Evolutionary conservation across 1,140 invertebrate species (phyloP), one percentile per base, ranked within the genome.

Genomic region (Orchesella cincta): DNA sequence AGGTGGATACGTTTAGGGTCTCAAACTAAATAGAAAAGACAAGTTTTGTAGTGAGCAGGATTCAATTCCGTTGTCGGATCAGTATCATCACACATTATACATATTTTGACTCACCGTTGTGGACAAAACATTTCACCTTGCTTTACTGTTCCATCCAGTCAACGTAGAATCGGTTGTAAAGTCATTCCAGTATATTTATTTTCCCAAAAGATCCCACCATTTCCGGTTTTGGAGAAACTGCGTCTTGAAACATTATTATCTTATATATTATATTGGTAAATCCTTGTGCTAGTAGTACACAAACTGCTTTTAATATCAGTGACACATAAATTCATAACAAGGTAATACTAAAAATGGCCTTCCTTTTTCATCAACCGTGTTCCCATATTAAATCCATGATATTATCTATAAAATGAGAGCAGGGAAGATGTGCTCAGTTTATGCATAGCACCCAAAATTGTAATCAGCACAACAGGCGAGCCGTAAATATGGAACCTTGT

Each of bases 401-500:
- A n/a, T n/a, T n/a, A n/a, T n/a, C n/a, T n/a, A n/a, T n/a, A n/a
- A n/a, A n/a, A n/a, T n/a, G 54, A 57, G 54, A 57, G 54, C 12
- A 23, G 26, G 54, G 26, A 26, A 57, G 54, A 57, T 5, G n/a
- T n/a, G n/a, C n/a, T n/a, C n/a, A n/a, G n/a, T n/a, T n/a, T n/a
- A n/a, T n/a, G n/a, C n/a, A 46, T 46, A 46, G 20, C 8, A 8
- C 39, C 20, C 8, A 46, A 46, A 46, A 46, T 46, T 67, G 62
- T 67, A 67, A 67, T 67, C 62, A 67, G 33, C 62, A 33, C 54
- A 57, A 57, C 12, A 18, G 26, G 26, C 54, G 54, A 57, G 54
- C 54, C 62, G 62, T 67, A 67, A 67, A 67, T 67, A n/a, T n/a
- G n/a, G n/a, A n/a, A n/a, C n/a, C n/a, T 62, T 67, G 8, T 33